These are phyloP conservation scores for Apis laboriosa DNA, from an alignment of 1,140 invertebrate genomes.

Conservation along the genomic window DNA sequence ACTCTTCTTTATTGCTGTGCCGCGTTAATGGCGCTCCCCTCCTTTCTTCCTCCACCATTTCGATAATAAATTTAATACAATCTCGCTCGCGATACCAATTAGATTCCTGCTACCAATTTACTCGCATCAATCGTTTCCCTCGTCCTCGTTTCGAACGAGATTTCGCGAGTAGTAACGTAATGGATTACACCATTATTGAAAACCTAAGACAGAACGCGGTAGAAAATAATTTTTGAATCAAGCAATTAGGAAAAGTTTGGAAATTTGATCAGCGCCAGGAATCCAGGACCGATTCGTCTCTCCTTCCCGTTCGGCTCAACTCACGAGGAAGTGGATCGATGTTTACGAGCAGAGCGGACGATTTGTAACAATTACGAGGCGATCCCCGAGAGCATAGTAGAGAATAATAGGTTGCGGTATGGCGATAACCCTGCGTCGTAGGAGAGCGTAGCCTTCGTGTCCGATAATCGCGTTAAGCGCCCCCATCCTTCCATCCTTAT, in stretches of 20 bases:
- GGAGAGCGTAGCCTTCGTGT: constrained; percentile 57
- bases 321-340: constrained; percentile 48
- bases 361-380: constrained; percentile 70
- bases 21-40: constrained; percentile 56
- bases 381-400: constrained; percentile 54
- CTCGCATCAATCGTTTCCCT: no score
- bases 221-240: no score
- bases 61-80: constrained; percentile 63
- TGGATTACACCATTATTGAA: no score
- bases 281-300: background rate
- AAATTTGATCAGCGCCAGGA: background rate
- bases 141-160: no score
- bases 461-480: constrained; percentile 68
- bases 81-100: constrained; percentile 45
- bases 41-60: constrained; percentile 26
- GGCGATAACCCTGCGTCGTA: constrained; percentile 67
- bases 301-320: constrained; percentile 1
- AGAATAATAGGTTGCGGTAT: constrained; percentile 52
- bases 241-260: background rate
- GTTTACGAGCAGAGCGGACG: constrained; percentile 54
- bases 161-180: no score
- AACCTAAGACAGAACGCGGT: no score
- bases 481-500: constrained; percentile 45
- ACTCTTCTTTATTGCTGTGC: constrained; percentile 63
- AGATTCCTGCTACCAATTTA: no score